phyloP scores from a whole-genome alignment of 1,140 invertebrate genomes.

The Kradibia gibbosae region DNA sequence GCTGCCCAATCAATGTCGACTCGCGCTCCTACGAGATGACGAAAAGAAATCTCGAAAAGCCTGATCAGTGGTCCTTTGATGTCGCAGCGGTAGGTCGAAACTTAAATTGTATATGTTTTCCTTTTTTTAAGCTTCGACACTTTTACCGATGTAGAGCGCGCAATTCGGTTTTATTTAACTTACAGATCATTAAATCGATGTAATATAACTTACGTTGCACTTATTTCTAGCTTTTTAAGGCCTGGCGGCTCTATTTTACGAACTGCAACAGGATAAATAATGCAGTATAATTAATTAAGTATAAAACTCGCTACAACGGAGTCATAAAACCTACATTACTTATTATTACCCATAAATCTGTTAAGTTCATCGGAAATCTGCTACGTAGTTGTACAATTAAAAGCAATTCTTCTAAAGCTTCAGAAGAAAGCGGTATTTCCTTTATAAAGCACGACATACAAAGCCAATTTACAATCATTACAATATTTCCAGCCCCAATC shows the following conservation, averaged over 20 bases:
- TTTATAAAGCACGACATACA: no score
- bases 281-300: neutral
- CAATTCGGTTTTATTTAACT: no score
- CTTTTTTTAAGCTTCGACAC: neutral
- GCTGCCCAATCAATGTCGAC: slow-evolving; percentile 97
- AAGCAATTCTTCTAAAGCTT: no score
- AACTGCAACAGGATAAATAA: neutral
- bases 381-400: no score
- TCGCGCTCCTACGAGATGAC: slow-evolving; percentile 88
- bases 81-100: slow-evolving; percentile 87
- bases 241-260: neutral
- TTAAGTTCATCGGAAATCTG: neutral
- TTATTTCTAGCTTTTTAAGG: neutral
- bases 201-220: no score
- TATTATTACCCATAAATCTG: neutral
- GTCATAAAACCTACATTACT: neutral
- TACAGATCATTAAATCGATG: neutral
- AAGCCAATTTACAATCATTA: no score
- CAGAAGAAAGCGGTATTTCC: no score
- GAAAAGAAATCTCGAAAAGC: slow-evolving; percentile 84
- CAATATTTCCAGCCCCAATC: no score
- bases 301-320: neutral
- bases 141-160: no score
- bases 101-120: neutral
- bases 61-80: slow-evolving; percentile 97